phyloP scores from a whole-genome alignment of 2,797 vertebrate genomes.

The Acipenser ruthenus region DNA sequence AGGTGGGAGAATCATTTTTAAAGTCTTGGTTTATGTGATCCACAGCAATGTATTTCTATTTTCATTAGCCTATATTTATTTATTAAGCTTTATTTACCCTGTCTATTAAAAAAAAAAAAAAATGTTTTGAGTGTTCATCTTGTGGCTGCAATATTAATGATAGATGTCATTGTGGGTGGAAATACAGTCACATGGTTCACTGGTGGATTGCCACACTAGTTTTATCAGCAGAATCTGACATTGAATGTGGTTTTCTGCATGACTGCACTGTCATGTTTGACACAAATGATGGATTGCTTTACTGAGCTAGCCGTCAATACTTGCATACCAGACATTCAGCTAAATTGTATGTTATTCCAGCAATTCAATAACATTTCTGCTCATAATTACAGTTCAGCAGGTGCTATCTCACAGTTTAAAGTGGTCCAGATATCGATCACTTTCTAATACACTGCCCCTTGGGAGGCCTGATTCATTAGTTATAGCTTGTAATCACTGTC shows the following conservation, averaged over 20 bases:
- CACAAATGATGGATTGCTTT: slow-evolving; percentile 36
- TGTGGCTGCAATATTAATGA: slow-evolving; percentile 3
- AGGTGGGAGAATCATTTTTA: too few relatives aligned
- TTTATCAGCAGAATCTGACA: slow-evolving; percentile 31
- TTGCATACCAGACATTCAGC: slow-evolving; percentile 17
- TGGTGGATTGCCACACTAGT: slow-evolving; percentile 16
- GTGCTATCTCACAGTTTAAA: slow-evolving; percentile 18
- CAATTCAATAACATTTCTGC: slow-evolving; percentile 21
- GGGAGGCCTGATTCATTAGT: slow-evolving; percentile 12
- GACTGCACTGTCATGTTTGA: slow-evolving; percentile 27
- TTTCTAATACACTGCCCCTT: slow-evolving; percentile 12
- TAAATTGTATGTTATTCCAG: slow-evolving; percentile 18
- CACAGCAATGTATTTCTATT: too few relatives aligned
- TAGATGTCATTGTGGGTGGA: background rate
- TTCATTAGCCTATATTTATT: background rate
- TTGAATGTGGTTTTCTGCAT: slow-evolving; percentile 11
- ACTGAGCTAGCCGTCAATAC: slow-evolving; percentile 28
- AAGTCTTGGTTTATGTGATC: too few relatives aligned
- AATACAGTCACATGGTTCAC: fast-evolving
- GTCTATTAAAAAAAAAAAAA: background rate
- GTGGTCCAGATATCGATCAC: slow-evolving; percentile 24
- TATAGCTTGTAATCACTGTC: slow-evolving; percentile 23
- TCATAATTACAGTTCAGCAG: slow-evolving; percentile 28
- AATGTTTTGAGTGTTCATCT: background rate
- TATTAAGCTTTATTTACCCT: slow-evolving; percentile 1